Base-by-base conservation (phyloP, 2,888 invertebrate species). In the Drosophila kambysellisi region DNA sequence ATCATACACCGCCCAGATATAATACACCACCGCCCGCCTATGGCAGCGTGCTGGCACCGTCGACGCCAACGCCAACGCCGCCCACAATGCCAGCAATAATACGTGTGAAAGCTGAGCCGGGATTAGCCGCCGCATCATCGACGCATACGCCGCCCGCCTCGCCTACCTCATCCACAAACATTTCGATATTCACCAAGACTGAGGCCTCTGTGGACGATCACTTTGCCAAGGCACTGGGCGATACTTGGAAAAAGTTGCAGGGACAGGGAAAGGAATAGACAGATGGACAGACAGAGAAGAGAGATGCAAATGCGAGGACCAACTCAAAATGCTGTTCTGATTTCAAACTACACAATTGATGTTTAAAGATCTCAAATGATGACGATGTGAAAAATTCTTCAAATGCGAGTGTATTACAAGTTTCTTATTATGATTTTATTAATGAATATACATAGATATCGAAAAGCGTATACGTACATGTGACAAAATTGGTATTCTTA, bases 181-280 rank as follows among this genome's bases (percentile, higher is more conserved):
- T 86, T 50, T 90, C 92, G 51, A 86, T 89, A 70, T 82, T 86
- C 70, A 79, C 83, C 61, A 74, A 88, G 91, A 71, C 91, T 59
- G 91, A 88, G 60, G 92, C 92, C 43, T 95, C 96, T 73, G 98
- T 98, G 52, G 98, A 98, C 93, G 98, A 98, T 92, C 98, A 98
- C 92, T 98, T 98, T 94, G 97, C 97, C 39, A 98, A 97, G 94
- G 97, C 98, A 0, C 94, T 98, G 53, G 96, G 96, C 35, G 97
- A 97, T 91, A 97, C 97, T 0, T 98, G 97, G 98, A 94, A 94
- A 76, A 95, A 96, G 92, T 94, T 96, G 73, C 96, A 96, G 91
- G 95, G 95, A 68, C 95, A 95, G 20, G 32, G 57, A 35, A 94
- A 92, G 79, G 91, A 92, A 57, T 81, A 89, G 56, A 68, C 50